Conservation (phyloP, 2,797 vertebrate species). For the Chloroceryle amazona region DNA sequence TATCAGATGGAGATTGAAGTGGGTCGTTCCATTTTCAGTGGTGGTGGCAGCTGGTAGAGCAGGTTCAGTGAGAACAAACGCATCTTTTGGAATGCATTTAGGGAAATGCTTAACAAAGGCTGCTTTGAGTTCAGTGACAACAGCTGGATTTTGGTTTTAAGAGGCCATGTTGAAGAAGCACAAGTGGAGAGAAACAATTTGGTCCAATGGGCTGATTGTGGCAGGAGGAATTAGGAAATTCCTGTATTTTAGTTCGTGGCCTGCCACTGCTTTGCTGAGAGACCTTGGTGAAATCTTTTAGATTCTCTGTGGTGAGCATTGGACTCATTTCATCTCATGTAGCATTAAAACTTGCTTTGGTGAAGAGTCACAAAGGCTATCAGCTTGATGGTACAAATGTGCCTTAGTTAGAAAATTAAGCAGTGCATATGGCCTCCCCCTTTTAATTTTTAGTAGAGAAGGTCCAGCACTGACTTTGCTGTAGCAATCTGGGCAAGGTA, state of each 20-base stretch:
- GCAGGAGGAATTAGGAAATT: neutral
- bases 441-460: neutral
- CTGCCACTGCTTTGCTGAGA: neutral
- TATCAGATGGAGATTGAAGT: neutral
- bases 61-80: neutral
- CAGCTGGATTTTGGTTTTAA: slow-evolving; percentile 39
- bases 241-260: neutral
- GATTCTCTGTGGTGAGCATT: neutral
- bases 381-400: neutral
- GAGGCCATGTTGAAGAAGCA: neutral
- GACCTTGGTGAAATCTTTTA: neutral
- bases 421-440: neutral
- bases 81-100: neutral
- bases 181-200: neutral
- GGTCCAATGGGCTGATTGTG: neutral
- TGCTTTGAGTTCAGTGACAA: slow-evolving; percentile 16
- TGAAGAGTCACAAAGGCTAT: neutral
- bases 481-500: neutral
- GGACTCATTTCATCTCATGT: neutral
- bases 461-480: neutral
- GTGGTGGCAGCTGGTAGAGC: neutral
- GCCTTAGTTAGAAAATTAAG: slow-evolving; percentile 8
- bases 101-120: slow-evolving; percentile 1
- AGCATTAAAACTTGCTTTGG: slow-evolving; percentile 5
- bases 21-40: neutral